Evolutionary conservation across 2,888 invertebrate species (phyloP).

Genomic region (Ophioninae sp.): DNA sequence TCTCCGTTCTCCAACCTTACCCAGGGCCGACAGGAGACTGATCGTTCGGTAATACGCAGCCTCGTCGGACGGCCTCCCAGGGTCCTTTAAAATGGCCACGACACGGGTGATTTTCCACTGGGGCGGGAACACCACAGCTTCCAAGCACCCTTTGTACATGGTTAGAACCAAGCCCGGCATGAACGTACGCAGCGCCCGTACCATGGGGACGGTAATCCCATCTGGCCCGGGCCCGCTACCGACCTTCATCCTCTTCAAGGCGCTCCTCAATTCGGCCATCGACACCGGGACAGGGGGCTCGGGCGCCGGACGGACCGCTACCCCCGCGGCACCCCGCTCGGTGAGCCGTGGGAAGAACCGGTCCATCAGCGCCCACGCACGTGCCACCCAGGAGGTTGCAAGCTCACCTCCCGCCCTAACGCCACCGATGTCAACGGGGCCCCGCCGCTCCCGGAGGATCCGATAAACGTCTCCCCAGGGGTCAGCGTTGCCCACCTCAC

Average conservation of each 20-base stretch:
- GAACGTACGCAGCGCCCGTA: not conserved
- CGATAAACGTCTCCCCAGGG: conserved; percentile 9
- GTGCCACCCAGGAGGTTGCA: not conserved
- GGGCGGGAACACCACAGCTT: conserved; percentile 28
- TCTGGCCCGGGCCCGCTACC: not conserved
- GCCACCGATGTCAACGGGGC: conserved; percentile 26
- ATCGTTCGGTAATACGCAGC: conserved; percentile 7
- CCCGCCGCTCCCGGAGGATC: conserved; percentile 2
- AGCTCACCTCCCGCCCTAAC: conserved; percentile 10
- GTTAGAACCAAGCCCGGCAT: conserved; percentile 78
- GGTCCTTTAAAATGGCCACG: conserved; percentile 20
- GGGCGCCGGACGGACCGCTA: not conserved
- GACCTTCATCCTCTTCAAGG: conserved; percentile 2
- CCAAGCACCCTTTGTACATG: conserved; percentile 21
- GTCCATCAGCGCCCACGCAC: conserved; percentile 8
- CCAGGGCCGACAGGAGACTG: conserved; percentile 25
- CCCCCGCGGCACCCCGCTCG: not conserved
- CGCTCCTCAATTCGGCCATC: not conserved
- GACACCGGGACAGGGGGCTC: not conserved
- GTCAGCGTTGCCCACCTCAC: not conserved
- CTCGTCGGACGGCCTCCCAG: conserved; percentile 24
- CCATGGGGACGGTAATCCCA: conserved; percentile 4
- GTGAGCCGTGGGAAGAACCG: conserved; percentile 19
- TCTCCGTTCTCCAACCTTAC: conserved; percentile 8
- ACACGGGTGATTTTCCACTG: conserved; percentile 18